These are phyloP conservation scores for Phenacoccus solenopsis DNA, from an alignment of 1,140 invertebrate genomes.

Conservation along the genomic window DNA sequence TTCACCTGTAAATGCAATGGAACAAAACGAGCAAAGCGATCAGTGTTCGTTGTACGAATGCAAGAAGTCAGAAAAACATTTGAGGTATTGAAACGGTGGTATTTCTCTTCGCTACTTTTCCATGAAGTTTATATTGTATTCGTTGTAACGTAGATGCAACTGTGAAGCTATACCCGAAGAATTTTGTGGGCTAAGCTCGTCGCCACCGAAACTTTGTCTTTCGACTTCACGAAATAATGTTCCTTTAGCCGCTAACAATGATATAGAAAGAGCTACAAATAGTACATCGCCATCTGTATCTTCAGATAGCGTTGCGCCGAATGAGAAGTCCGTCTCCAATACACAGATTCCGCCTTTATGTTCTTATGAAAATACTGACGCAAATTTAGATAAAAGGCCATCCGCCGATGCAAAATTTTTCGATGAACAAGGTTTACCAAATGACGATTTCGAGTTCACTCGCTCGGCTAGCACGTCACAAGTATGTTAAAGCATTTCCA, in stretches of 20 bases:
- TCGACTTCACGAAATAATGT: neutral
- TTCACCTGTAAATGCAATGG: slow-evolving; percentile 40
- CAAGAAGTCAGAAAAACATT: slow-evolving; percentile 16
- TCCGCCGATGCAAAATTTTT: neutral
- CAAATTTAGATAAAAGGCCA: neutral
- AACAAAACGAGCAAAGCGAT: neutral
- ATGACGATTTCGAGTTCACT: slow-evolving; percentile 8
- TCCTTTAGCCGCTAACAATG: neutral
- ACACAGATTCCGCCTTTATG: neutral
- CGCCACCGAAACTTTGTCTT: slow-evolving; percentile 35
- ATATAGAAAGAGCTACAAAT: neutral
- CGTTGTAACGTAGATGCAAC: slow-evolving; percentile 43
- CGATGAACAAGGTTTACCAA: neutral
- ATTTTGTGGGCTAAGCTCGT: slow-evolving; percentile 50
- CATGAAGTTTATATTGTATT: neutral
- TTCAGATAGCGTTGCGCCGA: neutral
- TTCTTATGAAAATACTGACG: neutral
- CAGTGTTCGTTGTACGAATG: slow-evolving; percentile 15
- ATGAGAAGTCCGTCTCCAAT: neutral
- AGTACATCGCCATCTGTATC: neutral
- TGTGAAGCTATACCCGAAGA: slow-evolving; percentile 84
- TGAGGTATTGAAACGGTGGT: slow-evolving; percentile 8
- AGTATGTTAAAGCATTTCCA: neutral
- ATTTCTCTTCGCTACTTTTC: neutral
- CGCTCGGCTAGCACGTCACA: neutral